Evolutionary conservation across 1,140 invertebrate species (phyloP), one percentile per base, ranked within the genome.

Genomic region (Meloidogyne chitwoodi): DNA sequence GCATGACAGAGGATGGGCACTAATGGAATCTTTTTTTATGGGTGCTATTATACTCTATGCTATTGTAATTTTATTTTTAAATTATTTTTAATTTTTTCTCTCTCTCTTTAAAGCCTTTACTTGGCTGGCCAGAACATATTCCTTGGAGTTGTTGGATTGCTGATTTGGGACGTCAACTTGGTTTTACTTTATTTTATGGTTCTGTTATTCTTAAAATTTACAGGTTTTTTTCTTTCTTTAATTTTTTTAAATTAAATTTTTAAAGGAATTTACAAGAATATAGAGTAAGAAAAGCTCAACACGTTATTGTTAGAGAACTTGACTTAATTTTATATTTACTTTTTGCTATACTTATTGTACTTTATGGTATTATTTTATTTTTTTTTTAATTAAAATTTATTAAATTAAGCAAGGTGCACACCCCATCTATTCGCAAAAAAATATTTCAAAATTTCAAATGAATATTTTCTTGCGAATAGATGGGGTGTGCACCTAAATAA

Each of bases 101-200:
- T 6, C 24, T 44, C 19, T 31, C 44, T 22, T 44, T 86, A 64
- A 82, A 94, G 93, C 92, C 93, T 72, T 91, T 93, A 62, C 90
- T 93, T 63, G 92, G 92, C 85, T 93, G 92, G 87, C 91, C 92
- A 73, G 91, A 91, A 34, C 90, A 80, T 41, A 68, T 76, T 38
- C 75, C 61, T 22, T 68, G 91, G 65, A 90, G 77, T 74, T 81
- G 91, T 56, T 95, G 93, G 86, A 86, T 93, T 74, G 92, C 93
- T 83, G 93, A 93, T 1, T 96, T 93, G 93, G 89, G 93, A 16
- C 90, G 94, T 48, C 93, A 95, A 88, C 88, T 95, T 22, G 94
- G 94, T 22, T 96, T 95, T 88, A 91, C 93, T 63, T 91, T 93
- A 64, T 93, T 93, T 85, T 96, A 95, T 88, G 94, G 94, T 24